These are phyloP conservation scores for Bombylius major DNA, from an alignment of 2,888 invertebrate species.

Conservation along the genomic window DNA sequence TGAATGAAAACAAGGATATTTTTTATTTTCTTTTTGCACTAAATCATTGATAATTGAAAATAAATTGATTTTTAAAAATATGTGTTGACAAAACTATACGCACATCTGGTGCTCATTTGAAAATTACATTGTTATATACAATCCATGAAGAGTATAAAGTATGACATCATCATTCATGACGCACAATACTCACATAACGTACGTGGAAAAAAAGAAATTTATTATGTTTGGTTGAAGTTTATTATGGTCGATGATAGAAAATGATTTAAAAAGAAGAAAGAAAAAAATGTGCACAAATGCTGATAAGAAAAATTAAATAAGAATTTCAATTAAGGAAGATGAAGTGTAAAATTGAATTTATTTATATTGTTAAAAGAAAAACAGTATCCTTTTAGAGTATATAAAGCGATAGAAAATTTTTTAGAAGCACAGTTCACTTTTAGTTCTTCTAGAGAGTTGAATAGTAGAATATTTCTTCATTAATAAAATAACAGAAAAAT, in stretches of 20 bases:
- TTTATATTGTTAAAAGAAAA: not conserved
- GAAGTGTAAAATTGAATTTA: slow-evolving; percentile 1
- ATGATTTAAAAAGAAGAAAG: not conserved
- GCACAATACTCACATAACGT: not conserved
- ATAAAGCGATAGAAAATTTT: not conserved
- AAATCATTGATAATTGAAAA: not conserved
- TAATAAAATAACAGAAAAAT: not conserved
- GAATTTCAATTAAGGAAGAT: not conserved
- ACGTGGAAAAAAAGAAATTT: not conserved
- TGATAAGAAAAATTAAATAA: slow-evolving; percentile 6
- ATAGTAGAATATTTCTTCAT: not conserved
- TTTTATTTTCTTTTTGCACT: not conserved
- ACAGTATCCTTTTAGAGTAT: not conserved
- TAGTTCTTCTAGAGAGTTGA: not conserved
- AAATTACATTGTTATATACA: too few species aligned
- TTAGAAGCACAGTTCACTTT: not conserved
- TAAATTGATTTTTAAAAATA: not conserved
- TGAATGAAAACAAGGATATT: not conserved
- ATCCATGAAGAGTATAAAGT: too few species aligned
- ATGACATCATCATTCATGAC: not conserved
- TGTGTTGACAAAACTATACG: not conserved
- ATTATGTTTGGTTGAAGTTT: too few species aligned
- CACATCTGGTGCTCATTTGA: not conserved
- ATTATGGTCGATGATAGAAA: not conserved
- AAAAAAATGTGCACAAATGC: slow-evolving; percentile 4